phyloP scores from a whole-genome alignment of 2,797 vertebrate genomes.

The Ceryle rudis region DNA sequence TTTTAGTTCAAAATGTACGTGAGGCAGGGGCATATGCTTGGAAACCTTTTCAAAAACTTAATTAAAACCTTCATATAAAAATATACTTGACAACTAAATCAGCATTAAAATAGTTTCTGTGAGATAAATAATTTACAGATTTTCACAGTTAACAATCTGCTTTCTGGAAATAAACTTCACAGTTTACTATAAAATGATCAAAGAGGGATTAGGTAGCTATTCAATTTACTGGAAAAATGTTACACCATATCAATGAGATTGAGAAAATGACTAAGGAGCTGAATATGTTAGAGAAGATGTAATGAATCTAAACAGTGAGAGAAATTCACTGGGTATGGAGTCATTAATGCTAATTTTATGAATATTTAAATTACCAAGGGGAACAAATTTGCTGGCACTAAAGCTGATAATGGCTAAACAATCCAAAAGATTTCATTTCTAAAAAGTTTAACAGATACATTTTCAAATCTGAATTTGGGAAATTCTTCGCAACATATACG shows the following conservation, averaged over 20 bases:
- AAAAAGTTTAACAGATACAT: neutral
- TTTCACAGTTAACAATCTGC: constrained; percentile 69
- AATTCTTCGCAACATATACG: neutral
- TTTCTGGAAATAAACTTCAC: constrained; percentile 73
- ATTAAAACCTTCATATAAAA: constrained; percentile 47
- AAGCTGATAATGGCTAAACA: constrained; percentile 58
- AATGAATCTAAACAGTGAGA: constrained; percentile 66
- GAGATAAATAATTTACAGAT: constrained; percentile 70
- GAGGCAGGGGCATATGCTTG: neutral
- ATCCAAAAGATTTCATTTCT: constrained; percentile 27
- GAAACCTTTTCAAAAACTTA: constrained; percentile 35
- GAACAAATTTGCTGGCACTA: constrained; percentile 61
- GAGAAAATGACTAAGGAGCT: constrained; percentile 50
- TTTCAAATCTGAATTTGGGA: neutral
- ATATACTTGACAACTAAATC: constrained; percentile 61
- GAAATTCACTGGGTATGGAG: constrained; percentile 49
- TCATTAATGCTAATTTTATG: constrained; percentile 67
- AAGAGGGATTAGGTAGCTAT: constrained; percentile 75
- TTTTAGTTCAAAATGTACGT: neutral
- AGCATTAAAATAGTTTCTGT: constrained; percentile 65
- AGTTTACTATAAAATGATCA: constrained; percentile 74
- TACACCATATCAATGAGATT: constrained; percentile 54
- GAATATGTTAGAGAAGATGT: neutral
- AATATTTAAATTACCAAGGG: constrained; percentile 61
- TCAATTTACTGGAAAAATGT: constrained; percentile 68